Evolutionary conservation across 2,797 vertebrate genomes (phyloP).

Genomic region (Acomys russatus): DNA sequence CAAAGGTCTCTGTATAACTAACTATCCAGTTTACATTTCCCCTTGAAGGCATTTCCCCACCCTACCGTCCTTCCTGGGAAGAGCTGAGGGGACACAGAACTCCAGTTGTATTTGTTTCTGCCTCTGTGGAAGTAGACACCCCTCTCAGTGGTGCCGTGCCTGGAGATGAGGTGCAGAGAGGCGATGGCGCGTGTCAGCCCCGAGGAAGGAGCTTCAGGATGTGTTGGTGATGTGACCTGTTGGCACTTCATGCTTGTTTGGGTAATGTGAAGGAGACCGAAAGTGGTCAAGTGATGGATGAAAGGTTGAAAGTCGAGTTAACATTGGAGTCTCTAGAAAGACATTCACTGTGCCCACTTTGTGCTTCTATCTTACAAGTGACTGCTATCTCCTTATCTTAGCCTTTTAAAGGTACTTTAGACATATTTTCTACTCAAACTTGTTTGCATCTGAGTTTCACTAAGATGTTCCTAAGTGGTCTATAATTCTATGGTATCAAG

Average conservation of each 20-base stretch:
- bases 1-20: conserved; percentile 72
- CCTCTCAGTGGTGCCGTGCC: conserved; percentile 94
- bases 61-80: conserved; percentile 80
- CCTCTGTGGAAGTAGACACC: conserved; percentile 88
- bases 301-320: neutral
- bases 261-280: neutral
- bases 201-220: conserved; percentile 94
- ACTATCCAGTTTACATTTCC: conserved; percentile 70
- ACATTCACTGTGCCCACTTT: neutral
- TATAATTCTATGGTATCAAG: neutral
- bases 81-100: conserved; percentile 86
- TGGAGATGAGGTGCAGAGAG: conserved; percentile 93
- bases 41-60: conserved; percentile 84
- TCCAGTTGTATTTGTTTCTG: conserved; percentile 81
- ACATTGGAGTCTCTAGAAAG: neutral
- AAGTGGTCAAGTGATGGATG: too few relatives aligned
- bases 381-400: neutral
- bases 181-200: conserved; percentile 92
- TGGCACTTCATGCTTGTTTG: conserved; percentile 87
- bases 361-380: neutral
- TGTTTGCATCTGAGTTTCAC: neutral
- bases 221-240: conserved; percentile 91
- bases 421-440: neutral
- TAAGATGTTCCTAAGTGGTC: neutral
- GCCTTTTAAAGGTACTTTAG: neutral